Base-by-base conservation (phyloP, 2,888 invertebrate genomes). In the Ethmia dodecea region DNA sequence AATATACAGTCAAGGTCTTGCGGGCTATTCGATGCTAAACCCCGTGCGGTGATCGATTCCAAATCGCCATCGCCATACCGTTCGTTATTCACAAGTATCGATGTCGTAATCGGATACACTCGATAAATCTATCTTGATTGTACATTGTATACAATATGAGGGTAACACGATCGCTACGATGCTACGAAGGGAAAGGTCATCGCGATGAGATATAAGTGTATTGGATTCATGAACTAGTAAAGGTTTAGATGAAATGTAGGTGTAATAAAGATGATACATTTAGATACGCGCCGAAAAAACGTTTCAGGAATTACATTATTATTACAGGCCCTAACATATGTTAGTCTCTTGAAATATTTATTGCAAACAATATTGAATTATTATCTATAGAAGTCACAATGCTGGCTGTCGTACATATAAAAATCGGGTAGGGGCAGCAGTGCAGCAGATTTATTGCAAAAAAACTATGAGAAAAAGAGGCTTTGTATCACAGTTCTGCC, bases 81-180 rank as follows among this genome's bases (percentile, higher is more conserved):
- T 60, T 55, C 60, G 55, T 64, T 64, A 65, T 66, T 63, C 57
- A 49, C 39, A 40, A 45, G 50, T 55, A 51, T 55, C 50, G 49
- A 47, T 28, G 37, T 42, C 43, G 45, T 52, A 59, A 52, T 59
- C 55, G 38, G 52, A 59, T 60, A 54, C 48, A 52, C 59, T 54
- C 37, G 52, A 59, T 60, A 54, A 47, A 43, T 47, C 37, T 49
- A 54, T 9, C n/a, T 13, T 11, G 8, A 22, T 22, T 22, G 22
- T 22, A 22, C n/a, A 8, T 22, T 22, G 8, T 30, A n/a, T 11
- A 14, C 12, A 29, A 11, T 22, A 31, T 16, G 26, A 41, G 33
- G 33, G 35, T 26, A 44, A 44, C 28, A 35, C 35, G 42, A 40
- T 42, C 28, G 28, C 22, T 11, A 8, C n/a, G n/a, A n/a, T 14